These are phyloP conservation scores for Enteromius anoplus DNA, from an alignment of 2,797 vertebrate species.

Conservation along the genomic window DNA sequence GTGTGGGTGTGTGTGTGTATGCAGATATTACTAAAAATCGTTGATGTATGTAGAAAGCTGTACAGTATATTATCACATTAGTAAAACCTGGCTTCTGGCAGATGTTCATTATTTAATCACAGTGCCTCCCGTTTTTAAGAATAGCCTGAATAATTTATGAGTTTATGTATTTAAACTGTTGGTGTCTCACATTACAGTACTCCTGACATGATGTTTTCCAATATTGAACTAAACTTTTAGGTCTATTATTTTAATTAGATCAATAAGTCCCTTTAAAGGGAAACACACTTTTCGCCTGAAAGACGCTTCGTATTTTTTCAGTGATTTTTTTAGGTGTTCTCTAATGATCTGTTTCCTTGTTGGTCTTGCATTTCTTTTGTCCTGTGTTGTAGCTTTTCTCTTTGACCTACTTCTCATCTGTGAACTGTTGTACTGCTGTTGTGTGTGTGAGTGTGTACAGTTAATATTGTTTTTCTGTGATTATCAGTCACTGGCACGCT, in stretches of 20 bases:
- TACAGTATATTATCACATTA: background rate
- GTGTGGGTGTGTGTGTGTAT: too few species aligned
- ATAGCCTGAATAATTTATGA: background rate
- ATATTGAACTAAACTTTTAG: background rate
- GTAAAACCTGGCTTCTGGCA: background rate
- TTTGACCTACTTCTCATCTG: conserved; percentile 67
- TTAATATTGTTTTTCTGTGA: conserved; percentile 67
- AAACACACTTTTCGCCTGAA: background rate
- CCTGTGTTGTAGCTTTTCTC: conserved; percentile 67
- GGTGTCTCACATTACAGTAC: conserved; percentile 21
- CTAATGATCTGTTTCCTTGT: conserved; percentile 21
- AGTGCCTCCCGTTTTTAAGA: background rate
- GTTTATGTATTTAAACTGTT: conserved; percentile 1
- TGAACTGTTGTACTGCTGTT: conserved; percentile 59
- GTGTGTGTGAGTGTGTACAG: conserved; percentile 64
- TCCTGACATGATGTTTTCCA: background rate
- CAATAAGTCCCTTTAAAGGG: background rate
- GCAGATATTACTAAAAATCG: background rate
- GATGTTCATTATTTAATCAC: background rate
- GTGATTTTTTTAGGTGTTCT: background rate
- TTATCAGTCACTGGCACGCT: conserved; percentile 75
- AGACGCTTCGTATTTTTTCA: background rate
- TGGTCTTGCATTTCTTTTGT: conserved; percentile 52
- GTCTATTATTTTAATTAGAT: background rate
- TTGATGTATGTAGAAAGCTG: background rate